phyloP scores from a whole-genome alignment of 2,797 vertebrate species.

The Pogonophryne albipinna region DNA sequence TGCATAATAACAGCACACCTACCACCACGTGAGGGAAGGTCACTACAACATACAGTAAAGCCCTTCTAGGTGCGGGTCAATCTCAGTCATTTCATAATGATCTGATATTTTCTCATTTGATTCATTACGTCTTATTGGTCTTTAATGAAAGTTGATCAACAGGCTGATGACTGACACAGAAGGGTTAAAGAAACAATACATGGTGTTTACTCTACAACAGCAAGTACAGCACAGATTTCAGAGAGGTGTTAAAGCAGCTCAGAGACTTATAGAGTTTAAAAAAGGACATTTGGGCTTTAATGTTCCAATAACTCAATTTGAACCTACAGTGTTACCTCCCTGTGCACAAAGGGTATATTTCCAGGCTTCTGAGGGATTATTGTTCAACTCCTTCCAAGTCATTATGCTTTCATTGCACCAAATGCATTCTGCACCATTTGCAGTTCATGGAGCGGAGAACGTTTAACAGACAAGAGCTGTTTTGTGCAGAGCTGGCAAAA shows the following conservation, averaged over 20 bases:
- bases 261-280: not conserved
- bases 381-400: constrained; percentile 19
- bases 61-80: constrained; percentile 18
- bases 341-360: not conserved
- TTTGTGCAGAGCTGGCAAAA: constrained; percentile 12
- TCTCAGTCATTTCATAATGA: constrained; percentile 10
- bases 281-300: not conserved
- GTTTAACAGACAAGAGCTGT: constrained; percentile 18
- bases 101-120: not conserved
- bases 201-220: not conserved
- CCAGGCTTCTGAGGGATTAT: not conserved
- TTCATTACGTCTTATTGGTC: not conserved
- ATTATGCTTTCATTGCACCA: constrained; percentile 29
- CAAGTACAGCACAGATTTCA: not conserved
- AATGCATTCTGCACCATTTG: constrained; percentile 36
- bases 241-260: not conserved
- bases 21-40: constrained; percentile 32
- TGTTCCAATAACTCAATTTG: constrained; percentile 26
- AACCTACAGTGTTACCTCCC: not conserved
- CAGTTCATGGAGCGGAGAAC: constrained; percentile 28
- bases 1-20: constrained; percentile 45
- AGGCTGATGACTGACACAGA: too few species aligned
- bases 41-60: constrained; percentile 13
- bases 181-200: not conserved
- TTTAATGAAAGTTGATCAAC: too few species aligned